These are phyloP conservation scores for Caranx ignobilis DNA, from an alignment of 2,113 vertebrate genomes.

Conservation along the genomic window DNA sequence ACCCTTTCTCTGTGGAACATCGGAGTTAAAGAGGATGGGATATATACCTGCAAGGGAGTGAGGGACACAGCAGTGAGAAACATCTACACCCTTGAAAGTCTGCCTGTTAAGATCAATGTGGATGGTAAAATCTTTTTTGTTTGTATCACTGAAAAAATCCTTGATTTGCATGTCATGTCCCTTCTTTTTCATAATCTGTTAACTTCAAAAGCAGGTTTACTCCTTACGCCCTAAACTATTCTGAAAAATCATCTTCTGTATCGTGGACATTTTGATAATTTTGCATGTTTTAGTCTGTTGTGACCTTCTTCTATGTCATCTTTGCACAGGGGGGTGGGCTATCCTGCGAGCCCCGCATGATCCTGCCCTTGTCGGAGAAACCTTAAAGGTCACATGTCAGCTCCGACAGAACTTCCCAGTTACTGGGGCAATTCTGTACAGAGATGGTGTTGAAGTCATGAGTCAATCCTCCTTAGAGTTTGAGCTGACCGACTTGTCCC, in stretches of 20 bases:
- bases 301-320: constrained; percentile 6
- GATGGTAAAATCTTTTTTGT: constrained; percentile 68
- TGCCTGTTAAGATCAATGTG: constrained; percentile 71
- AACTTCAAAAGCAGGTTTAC: background rate
- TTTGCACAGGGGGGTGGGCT: constrained; percentile 73
- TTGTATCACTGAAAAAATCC: background rate
- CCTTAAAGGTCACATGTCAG: constrained; percentile 60
- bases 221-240: background rate
- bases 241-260: background rate
- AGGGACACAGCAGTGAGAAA: constrained; percentile 1
- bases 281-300: background rate
- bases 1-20: constrained; percentile 1
- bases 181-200: background rate
- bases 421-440: constrained; percentile 74
- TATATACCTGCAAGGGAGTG: constrained; percentile 70
- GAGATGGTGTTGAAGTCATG: constrained; percentile 60
- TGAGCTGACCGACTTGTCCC: constrained; percentile 45
- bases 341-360: constrained; percentile 57
- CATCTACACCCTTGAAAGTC: constrained; percentile 54
- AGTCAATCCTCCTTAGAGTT: constrained; percentile 18
- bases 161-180: background rate
- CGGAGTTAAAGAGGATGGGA: constrained; percentile 44
- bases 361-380: constrained; percentile 50
- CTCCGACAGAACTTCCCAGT: constrained; percentile 42
- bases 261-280: background rate